Conservation (phyloP, 2,888 invertebrate species). For the Leptogaster cylindrica region DNA sequence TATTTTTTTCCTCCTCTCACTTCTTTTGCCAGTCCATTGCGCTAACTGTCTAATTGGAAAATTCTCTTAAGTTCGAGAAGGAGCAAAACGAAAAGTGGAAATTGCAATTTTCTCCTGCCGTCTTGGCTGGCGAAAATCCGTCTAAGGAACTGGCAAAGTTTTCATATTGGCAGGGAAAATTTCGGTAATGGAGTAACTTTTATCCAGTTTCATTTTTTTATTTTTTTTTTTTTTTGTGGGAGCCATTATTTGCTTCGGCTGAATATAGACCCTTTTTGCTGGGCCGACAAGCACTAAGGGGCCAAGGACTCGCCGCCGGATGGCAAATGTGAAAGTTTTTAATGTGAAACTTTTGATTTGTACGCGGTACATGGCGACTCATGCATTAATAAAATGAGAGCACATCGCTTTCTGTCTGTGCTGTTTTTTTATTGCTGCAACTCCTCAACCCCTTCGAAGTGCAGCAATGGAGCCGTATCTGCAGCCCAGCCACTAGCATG, state of each 20-base stretch:
- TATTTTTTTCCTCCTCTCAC: too few species aligned
- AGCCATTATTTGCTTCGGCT: constrained; percentile 34
- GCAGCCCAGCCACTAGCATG: not conserved
- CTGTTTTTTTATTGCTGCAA: not conserved
- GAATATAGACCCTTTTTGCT: constrained; percentile 18
- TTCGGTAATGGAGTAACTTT: constrained; percentile 46
- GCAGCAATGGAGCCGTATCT: not conserved
- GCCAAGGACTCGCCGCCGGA: constrained; percentile 14
- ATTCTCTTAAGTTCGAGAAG: constrained; percentile 44
- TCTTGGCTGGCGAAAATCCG: constrained; percentile 32
- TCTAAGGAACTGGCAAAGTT: constrained; percentile 40
- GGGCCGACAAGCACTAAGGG: not conserved
- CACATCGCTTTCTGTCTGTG: constrained; percentile 16
- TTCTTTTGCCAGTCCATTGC: constrained; percentile 42
- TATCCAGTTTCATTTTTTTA: constrained; percentile 41
- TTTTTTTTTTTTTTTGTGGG: too few species aligned
- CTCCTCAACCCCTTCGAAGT: constrained; percentile 1
- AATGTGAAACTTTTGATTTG: constrained; percentile 47
- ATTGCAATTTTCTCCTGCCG: constrained; percentile 45
- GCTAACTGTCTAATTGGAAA: constrained; percentile 46
- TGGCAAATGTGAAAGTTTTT: constrained; percentile 43
- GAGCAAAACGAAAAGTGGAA: constrained; percentile 45
- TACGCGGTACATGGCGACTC: constrained; percentile 45
- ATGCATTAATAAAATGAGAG: constrained; percentile 46
- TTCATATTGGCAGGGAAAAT: constrained; percentile 47